Base-by-base conservation (phyloP, 1,140 invertebrate genomes). In the Macrostomum lignano region DNA sequence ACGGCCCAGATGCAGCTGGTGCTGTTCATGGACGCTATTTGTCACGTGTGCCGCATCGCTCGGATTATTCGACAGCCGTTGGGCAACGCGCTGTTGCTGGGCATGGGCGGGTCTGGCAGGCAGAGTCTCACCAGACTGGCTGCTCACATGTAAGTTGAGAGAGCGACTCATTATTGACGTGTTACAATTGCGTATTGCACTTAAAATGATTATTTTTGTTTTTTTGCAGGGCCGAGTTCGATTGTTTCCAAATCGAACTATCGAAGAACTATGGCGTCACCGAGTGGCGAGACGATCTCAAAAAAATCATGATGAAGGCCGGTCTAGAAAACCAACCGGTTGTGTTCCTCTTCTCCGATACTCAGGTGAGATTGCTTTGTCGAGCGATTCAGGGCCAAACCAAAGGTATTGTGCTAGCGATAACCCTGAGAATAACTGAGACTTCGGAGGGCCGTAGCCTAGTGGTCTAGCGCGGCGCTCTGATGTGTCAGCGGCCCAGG, bases 1-100 rank as follows among this genome's bases (percentile, higher is more conserved):
- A 65, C 69, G 0, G 68, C 70, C 37, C 67, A 68, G 41, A 74
- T 78, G 70, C 65, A 65, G 29, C 51, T 79, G 43, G 62, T 60
- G 4, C 36, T 58, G 13, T 60, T 59, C 38, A 52, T 51, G 45
- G 52, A 57, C 41, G 56, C 56, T 17, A 43, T 59, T 3, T 45
- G 44, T 33, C 55, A 59, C 34, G 42, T 59, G 14, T 46, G 44
- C 38, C 44, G 55, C 11, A 58, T 60, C 17, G 43, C 45, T 30
- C 46, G 57, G 17, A 45, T 60, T 31, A 57, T 60, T 29, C 38
- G 55, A 10, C 57, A 60, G 42, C 55, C 57, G 5, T 42, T 55
- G 7, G 57, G 55, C 17, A 60, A 60, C 36, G 57, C 57, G 20
- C 42, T 60, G 2, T 44, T 60, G 13, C 42, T 60, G 4, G 57